Percentiles rank a stretch among this genome's conserved stretches.
phyloP scores from a whole-genome alignment of 1,140 invertebrate species.

The Rhagoletis zephyria region DNA sequence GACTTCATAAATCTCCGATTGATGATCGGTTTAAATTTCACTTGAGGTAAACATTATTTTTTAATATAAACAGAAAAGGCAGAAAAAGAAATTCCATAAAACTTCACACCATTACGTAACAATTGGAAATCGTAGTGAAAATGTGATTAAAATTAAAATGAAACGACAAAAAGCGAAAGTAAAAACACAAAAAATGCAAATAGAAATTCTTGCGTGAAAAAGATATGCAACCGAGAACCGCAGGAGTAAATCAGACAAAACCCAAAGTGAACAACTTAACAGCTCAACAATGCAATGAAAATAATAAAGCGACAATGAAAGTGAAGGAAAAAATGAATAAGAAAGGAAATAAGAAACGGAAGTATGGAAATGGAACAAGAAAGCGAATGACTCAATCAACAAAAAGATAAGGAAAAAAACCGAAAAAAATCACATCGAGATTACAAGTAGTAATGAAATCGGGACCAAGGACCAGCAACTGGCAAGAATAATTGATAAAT shows the following conservation, averaged over 20 bases:
- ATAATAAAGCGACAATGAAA: neutral
- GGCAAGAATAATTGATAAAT: too few relatives aligned
- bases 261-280: neutral
- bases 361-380: slow-evolving; percentile 7
- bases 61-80: neutral
- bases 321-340: neutral
- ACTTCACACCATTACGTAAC: neutral
- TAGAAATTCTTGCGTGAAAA: neutral
- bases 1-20: too few relatives aligned
- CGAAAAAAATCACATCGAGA: neutral
- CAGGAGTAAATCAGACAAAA: slow-evolving; percentile 2
- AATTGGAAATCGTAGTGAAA: slow-evolving; percentile 22
- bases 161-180: neutral
- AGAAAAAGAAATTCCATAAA: neutral
- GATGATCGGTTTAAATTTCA: too few relatives aligned
- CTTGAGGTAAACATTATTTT: too few relatives aligned
- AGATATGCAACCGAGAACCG: neutral
- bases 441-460: neutral
- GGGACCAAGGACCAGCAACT: too few relatives aligned
- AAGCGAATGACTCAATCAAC: neutral
- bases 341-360: neutral
- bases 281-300: neutral
- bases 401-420: neutral
- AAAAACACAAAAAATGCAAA: neutral
- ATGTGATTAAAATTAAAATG: slow-evolving; percentile 23